These are phyloP conservation scores for Onthophagus taurus DNA, from an alignment of 1,140 invertebrate species.

Conservation along the genomic window DNA sequence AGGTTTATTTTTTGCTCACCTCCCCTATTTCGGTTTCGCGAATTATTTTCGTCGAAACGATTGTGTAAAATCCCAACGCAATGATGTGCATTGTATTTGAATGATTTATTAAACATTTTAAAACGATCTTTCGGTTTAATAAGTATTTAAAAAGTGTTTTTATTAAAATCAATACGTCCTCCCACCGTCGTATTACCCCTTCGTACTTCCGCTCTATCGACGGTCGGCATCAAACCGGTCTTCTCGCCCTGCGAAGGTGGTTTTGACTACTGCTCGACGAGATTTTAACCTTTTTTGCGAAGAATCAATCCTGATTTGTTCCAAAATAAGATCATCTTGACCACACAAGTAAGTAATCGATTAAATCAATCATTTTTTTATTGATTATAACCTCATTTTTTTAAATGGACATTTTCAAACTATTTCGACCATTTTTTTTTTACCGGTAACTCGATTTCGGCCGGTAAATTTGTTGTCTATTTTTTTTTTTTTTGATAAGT, in stretches of 20 bases:
- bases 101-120: background rate
- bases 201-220: conserved; percentile 11
- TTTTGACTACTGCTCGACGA: too few species aligned
- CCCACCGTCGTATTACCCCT: conserved; percentile 3
- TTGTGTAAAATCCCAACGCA: background rate
- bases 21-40: background rate
- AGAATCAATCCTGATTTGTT: too few species aligned
- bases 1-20: conserved; percentile 10
- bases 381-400: too few species aligned
- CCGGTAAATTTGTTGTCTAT: too few species aligned
- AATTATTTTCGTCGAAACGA: conserved; percentile 9
- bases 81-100: background rate
- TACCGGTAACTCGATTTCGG: too few species aligned
- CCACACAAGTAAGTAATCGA: too few species aligned
- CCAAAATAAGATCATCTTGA: too few species aligned
- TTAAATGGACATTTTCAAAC: too few species aligned
- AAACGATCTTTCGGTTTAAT: background rate
- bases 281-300: too few species aligned
- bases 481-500: too few species aligned
- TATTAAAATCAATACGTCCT: conserved; percentile 11
- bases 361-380: too few species aligned
- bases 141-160: conserved; percentile 1
- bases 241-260: conserved; percentile 11
- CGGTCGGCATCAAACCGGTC: conserved; percentile 2
- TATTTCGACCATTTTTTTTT: too few species aligned